Evolutionary conservation across 1,140 invertebrate species (phyloP).

Genomic region (Drosophila biarmipes): DNA sequence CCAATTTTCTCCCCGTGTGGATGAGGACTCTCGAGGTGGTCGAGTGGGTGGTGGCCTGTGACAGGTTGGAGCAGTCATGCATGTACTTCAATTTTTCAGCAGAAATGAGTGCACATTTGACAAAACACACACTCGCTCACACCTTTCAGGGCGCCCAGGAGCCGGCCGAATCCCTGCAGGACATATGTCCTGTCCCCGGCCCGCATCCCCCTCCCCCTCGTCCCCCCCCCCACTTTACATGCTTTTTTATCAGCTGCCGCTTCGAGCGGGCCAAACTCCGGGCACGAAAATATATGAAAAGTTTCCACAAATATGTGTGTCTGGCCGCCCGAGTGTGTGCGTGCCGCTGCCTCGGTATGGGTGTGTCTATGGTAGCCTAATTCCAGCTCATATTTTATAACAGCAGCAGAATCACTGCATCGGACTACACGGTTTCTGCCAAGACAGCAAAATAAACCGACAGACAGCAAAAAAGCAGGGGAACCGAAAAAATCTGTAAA

Average conservation of each 20-base stretch:
- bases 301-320: conserved; percentile 70
- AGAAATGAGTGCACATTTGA: conserved; percentile 81
- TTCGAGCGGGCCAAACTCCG: conserved; percentile 38
- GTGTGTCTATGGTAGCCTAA: conserved; percentile 61
- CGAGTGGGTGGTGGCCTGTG: conserved; percentile 15
- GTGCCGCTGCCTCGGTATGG: conserved; percentile 20
- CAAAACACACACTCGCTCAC: conserved; percentile 55
- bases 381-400: conserved; percentile 78
- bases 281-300: conserved; percentile 67
- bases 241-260: conserved; percentile 48
- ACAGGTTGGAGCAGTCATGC: conserved; percentile 71
- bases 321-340: conserved; percentile 26
- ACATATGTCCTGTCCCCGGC: conserved; percentile 60
- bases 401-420: conserved; percentile 79
- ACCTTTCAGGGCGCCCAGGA: conserved; percentile 46
- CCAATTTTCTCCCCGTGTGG: background rate
- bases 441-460: conserved; percentile 42
- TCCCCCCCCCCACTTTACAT: conserved; percentile 45
- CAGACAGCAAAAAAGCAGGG: conserved; percentile 13
- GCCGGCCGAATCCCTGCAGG: conserved; percentile 49
- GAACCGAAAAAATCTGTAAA: conserved; percentile 36
- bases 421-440: conserved; percentile 58
- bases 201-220: background rate
- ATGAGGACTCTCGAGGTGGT: background rate
- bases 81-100: conserved; percentile 82